Evolutionary conservation across 2,797 vertebrate genomes (phyloP).

Genomic region (Phalloptychus januarius): DNA sequence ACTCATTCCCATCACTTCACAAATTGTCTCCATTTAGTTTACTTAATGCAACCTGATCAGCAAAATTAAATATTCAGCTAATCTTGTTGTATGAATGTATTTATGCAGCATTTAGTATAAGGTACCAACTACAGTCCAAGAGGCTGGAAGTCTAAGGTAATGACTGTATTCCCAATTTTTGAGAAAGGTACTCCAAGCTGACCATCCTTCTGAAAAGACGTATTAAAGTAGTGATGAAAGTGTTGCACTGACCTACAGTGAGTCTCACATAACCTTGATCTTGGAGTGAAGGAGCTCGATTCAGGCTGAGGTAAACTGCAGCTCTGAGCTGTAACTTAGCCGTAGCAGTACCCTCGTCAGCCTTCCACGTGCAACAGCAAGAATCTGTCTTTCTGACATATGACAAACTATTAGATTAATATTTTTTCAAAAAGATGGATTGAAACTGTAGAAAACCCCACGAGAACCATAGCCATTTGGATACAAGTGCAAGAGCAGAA

Average conservation of each 20-base stretch:
- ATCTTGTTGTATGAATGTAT: background rate
- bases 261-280: constrained; percentile 30
- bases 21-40: background rate
- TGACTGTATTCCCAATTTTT: background rate
- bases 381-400: background rate
- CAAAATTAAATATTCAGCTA: background rate
- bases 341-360: background rate
- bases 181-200: background rate
- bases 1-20: background rate
- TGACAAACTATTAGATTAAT: background rate
- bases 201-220: background rate
- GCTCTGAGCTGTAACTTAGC: background rate
- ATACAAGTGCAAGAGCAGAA: background rate
- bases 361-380: background rate
- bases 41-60: background rate
- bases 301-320: background rate
- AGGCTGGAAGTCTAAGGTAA: constrained; percentile 7
- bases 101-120: background rate
- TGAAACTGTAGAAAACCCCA: background rate
- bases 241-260: background rate
- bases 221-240: constrained; percentile 7
- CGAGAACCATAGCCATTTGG: background rate
- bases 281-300: constrained; percentile 25
- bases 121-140: background rate
- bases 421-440: background rate